Percentiles rank a stretch among this genome's conserved stretches.
Conservation (phyloP, 92 coral and sea anemone species). For the Porites evermanni region DNA sequence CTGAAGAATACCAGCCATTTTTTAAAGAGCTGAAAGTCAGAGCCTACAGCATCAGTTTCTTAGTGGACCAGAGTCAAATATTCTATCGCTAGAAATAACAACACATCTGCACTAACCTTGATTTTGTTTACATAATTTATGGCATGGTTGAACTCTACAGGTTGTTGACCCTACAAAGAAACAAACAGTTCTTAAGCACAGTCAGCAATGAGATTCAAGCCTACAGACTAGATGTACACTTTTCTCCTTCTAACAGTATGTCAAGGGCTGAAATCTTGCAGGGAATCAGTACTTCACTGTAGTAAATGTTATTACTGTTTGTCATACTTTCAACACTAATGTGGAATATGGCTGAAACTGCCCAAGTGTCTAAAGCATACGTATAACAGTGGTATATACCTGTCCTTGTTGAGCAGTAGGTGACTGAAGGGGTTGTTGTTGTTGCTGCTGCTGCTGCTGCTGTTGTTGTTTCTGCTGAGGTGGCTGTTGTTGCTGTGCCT, state of each 20-base stretch:
- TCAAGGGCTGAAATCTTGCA: no score
- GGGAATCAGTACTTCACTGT: no score
- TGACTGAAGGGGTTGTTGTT: slow-evolving; percentile 72
- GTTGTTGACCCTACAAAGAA: slow-evolving; percentile 77
- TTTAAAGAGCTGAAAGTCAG: no score
- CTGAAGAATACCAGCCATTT: no score
- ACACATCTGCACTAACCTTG: slow-evolving; percentile 63
- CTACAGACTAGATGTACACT: no score
- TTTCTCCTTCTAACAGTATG: no score
- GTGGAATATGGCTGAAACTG: no score
- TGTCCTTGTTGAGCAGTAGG: slow-evolving; percentile 90
- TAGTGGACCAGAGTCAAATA: not conserved
- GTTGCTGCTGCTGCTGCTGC: slow-evolving; percentile 67
- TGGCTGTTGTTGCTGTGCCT: slow-evolving; percentile 62
- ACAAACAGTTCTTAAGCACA: not conserved
- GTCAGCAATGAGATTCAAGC: not conserved
- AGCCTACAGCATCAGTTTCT: no score
- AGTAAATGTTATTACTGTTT: no score
- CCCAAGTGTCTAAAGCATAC: not conserved
- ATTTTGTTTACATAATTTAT: slow-evolving; percentile 97
- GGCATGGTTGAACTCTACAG: slow-evolving; percentile 99
- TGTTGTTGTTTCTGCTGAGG: slow-evolving; percentile 55
- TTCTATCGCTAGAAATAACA: not conserved
- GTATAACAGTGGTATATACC: slow-evolving; percentile 38
- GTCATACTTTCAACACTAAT: no score